Base-by-base conservation (phyloP, 1,140 invertebrate species). In the Anoplolepis gracilipes region DNA sequence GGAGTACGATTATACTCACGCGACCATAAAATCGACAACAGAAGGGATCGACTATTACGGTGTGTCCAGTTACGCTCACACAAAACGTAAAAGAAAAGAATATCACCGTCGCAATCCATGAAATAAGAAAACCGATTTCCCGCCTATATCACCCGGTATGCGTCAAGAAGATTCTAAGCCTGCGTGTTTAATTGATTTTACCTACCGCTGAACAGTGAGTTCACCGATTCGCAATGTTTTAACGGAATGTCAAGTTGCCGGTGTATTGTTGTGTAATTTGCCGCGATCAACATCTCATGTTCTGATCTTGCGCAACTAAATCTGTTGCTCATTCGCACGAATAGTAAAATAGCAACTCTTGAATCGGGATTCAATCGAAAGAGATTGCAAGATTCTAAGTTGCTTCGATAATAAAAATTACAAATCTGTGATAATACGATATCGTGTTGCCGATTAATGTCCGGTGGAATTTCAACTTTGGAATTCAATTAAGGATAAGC, bases 101-200 rank as follows among this genome's bases (percentile, higher is more conserved):
- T 7, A 11, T n/a, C 8, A 22, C 19, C 16, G n/a, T 13, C 30
- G 49, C 49, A 16, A 28, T 57, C 16, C 49, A 13, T 19, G 65
- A 42, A 28, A 65, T 65, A n/a, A 70, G 42, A 36, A 25, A 13
- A 7, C n/a, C 13, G 39, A 19, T 82, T n/a, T 49, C 36, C 25
- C 53, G 19, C 28, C 42, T 33, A 65, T 25, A 28, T 36, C 53
- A 33, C 30, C 28, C 13, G 25, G 33, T 10, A 30, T 30, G 79
- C 42, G 62, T 25, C 57, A 87, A 73, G 46, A 61, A 39, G 65
- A 53, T 76, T 64, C 70, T 7, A 65, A 85, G 69, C 30, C 61
- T 62, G 72, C 62, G 72, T 82, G 70, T 79, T 85, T 81, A 69
- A 85, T 84, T 69, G 65, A 76, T 33, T 30, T 85, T 90, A 67